These are phyloP conservation scores for Coluber constrictor DNA, from an alignment of 2,797 vertebrate species.

Conservation along the genomic window DNA sequence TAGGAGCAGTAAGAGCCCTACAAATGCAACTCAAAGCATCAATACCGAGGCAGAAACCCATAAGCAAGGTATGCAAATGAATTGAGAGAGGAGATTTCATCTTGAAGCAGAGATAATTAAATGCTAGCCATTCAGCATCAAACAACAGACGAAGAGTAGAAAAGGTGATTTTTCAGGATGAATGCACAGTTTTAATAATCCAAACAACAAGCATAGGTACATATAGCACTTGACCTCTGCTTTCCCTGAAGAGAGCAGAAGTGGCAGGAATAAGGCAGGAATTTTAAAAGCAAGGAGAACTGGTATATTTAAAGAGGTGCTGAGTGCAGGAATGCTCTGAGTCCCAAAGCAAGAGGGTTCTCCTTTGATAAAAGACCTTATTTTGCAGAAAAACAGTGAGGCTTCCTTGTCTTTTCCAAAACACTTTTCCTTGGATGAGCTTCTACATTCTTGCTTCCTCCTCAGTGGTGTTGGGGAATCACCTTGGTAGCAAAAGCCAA, in stretches of 20 bases:
- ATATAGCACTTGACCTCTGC: neutral
- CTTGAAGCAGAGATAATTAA: neutral
- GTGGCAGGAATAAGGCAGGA: neutral
- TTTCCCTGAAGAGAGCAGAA: neutral
- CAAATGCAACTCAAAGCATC: neutral
- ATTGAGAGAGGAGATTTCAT: neutral
- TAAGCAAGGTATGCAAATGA: neutral
- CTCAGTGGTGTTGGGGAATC: neutral
- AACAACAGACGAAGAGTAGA: neutral
- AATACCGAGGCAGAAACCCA: rapidly evolving
- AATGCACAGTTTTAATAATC: neutral
- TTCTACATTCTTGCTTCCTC: neutral
- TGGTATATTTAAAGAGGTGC: neutral
- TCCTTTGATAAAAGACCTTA: neutral
- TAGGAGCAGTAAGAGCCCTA: neutral
- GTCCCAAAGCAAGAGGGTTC: neutral
- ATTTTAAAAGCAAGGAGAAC: neutral
- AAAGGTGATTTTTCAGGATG: neutral
- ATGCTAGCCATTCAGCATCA: neutral
- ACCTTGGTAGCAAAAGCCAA: neutral
- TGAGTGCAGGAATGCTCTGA: neutral
- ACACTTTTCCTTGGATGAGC: neutral
- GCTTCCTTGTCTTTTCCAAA: neutral
- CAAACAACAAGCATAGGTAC: neutral
- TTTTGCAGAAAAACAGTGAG: neutral